Conservation (phyloP, 2,113 vertebrate species). For the Callionymus lyra region DNA sequence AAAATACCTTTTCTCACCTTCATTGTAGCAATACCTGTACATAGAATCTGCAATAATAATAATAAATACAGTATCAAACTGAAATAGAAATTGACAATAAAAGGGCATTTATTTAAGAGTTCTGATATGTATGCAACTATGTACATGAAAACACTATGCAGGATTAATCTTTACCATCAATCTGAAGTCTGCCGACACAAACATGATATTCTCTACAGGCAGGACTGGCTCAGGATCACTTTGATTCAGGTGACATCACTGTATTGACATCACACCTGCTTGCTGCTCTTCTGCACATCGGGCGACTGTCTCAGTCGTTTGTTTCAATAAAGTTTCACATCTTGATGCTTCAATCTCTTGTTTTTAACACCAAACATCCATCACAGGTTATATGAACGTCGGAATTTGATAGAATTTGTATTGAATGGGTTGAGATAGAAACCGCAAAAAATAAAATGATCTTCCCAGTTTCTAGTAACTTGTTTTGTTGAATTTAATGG, state of each 20-base stretch:
- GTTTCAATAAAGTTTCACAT: slow-evolving; percentile 49
- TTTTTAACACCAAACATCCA: not conserved
- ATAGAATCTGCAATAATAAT: slow-evolving; percentile 26
- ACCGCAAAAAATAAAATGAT: too few relatives aligned
- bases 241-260: slow-evolving; percentile 32
- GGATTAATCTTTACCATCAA: slow-evolving; percentile 27
- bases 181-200: slow-evolving; percentile 14
- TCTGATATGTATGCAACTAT: slow-evolving; percentile 24
- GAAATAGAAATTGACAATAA: too few relatives aligned
- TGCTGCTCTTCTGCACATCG: slow-evolving; percentile 50
- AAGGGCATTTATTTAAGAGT: slow-evolving; percentile 49
- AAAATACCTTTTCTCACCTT: slow-evolving; percentile 2
- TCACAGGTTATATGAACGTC: too few relatives aligned
- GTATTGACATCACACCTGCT: slow-evolving; percentile 23
- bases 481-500: too few relatives aligned
- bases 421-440: too few relatives aligned
- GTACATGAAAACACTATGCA: slow-evolving; percentile 5
- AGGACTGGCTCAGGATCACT: slow-evolving; percentile 54
- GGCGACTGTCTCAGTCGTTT: slow-evolving; percentile 34
- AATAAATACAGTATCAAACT: slow-evolving; percentile 31
- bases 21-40: slow-evolving; percentile 48
- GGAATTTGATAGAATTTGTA: too few relatives aligned
- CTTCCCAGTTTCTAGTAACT: too few relatives aligned
- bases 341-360: not conserved
- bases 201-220: slow-evolving; percentile 41